These are phyloP conservation scores for Natrix natrix DNA, from an alignment of 2,797 vertebrate genomes.

Conservation along the genomic window DNA sequence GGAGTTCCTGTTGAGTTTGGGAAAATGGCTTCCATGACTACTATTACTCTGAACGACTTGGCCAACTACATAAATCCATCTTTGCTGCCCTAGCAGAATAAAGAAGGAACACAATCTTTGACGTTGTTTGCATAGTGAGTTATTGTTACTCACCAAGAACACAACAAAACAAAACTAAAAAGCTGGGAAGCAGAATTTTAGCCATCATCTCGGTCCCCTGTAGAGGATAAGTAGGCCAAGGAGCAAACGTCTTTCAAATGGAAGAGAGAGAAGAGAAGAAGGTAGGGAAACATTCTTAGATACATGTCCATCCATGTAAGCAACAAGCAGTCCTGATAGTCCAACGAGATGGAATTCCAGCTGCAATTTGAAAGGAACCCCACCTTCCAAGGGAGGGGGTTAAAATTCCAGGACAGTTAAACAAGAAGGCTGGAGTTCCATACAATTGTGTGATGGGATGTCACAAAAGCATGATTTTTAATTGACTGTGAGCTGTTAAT, in stretches of 20 bases:
- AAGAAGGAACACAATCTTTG: background rate
- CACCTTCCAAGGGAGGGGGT: background rate
- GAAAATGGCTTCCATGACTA: background rate
- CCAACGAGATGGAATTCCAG: background rate
- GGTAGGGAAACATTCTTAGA: background rate
- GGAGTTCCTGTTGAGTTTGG: background rate
- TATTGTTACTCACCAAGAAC: background rate
- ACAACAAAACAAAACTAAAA: background rate
- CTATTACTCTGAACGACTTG: background rate
- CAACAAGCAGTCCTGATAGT: background rate
- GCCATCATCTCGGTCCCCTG: background rate
- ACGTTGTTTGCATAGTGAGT: background rate
- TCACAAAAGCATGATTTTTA: background rate
- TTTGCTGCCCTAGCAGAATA: background rate
- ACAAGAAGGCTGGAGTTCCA: background rate
- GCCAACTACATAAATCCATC: background rate
- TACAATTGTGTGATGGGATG: background rate
- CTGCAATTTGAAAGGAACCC: background rate
- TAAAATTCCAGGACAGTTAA: constrained; percentile 10
- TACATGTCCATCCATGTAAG: background rate
- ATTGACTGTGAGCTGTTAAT: background rate
- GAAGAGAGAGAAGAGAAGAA: background rate
- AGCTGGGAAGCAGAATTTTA: background rate
- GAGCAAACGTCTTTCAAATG: background rate
- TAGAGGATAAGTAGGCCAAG: background rate